These are phyloP conservation scores for Drosophila mayaguana DNA, from an alignment of 2,888 invertebrate species.

Conservation along the genomic window DNA sequence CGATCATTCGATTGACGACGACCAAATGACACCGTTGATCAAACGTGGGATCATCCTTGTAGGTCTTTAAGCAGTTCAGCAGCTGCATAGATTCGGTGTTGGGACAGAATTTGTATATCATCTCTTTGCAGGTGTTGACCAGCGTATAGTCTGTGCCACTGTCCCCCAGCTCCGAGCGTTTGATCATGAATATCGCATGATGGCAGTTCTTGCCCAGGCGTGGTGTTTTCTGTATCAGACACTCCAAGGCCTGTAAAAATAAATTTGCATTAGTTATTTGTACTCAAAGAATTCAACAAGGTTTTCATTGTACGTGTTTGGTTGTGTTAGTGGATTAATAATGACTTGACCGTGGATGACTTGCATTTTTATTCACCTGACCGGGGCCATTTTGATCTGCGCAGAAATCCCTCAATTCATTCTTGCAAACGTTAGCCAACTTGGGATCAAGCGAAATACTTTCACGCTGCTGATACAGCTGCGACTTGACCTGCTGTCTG, in stretches of 20 bases:
- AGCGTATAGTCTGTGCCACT: constrained; percentile 95
- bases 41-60: constrained; percentile 91
- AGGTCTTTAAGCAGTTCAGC: constrained; percentile 91
- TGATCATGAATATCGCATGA: constrained; percentile 92
- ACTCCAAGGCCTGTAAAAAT: constrained; percentile 91
- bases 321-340: constrained; percentile 34
- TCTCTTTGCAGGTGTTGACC: constrained; percentile 92
- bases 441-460: constrained; percentile 94
- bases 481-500: constrained; percentile 94
- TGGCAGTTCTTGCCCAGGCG: constrained; percentile 90
- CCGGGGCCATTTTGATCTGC: constrained; percentile 89
- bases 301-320: constrained; percentile 10
- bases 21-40: constrained; percentile 93
- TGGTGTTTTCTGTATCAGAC: constrained; percentile 89
- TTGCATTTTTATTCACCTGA: constrained; percentile 84
- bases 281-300: neutral
- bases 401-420: constrained; percentile 92
- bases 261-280: neutral
- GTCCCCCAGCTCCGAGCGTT: constrained; percentile 94
- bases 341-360: constrained; percentile 60
- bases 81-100: constrained; percentile 89
- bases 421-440: constrained; percentile 92
- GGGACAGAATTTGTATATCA: constrained; percentile 94
- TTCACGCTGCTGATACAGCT: constrained; percentile 96
- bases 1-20: constrained; percentile 94